Conservation (phyloP, 2,113 vertebrate species). For the Mungos mungo region DNA sequence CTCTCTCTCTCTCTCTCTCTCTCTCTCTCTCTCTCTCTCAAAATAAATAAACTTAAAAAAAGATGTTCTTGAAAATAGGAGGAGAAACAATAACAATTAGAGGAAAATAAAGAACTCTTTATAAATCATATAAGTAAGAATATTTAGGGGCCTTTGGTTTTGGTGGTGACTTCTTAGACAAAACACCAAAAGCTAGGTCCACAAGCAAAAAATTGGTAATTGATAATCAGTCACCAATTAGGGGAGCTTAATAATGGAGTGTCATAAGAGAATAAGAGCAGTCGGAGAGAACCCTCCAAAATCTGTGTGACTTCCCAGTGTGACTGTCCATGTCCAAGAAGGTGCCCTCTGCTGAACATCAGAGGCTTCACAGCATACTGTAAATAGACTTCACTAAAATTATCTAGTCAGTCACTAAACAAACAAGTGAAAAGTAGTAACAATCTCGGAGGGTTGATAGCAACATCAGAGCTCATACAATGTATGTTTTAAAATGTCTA, state of each 20-base stretch:
- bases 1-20: no score
- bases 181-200: background rate
- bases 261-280: background rate
- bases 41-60: no score
- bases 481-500: background rate
- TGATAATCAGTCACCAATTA: background rate
- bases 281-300: background rate
- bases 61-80: background rate
- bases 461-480: background rate
- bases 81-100: background rate
- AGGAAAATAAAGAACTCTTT: background rate
- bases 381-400: background rate
- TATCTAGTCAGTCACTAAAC: background rate
- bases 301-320: background rate
- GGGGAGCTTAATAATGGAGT: background rate
- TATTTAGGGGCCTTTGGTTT: background rate
- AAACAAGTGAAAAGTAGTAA: background rate
- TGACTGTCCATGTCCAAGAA: background rate
- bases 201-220: background rate
- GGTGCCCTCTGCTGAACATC: background rate
- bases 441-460: no score
- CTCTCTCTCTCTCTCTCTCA: no score
- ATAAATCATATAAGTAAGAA: background rate
- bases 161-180: background rate
- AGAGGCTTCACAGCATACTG: background rate